phyloP scores from a whole-genome alignment of 2,797 vertebrate genomes.

The Poeciliopsis turneri region DNA sequence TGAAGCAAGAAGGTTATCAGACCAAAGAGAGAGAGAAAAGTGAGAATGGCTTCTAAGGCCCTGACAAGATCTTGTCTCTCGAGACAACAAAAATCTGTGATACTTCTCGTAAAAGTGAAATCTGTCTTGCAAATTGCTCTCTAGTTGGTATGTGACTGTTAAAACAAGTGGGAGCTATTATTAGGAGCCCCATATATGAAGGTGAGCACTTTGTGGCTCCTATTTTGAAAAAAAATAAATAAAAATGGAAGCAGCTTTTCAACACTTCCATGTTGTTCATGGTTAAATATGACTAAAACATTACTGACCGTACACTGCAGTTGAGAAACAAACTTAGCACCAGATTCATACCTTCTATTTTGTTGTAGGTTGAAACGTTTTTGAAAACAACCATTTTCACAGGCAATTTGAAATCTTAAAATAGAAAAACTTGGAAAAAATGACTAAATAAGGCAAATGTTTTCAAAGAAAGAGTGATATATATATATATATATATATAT shows the following conservation, averaged over 20 bases:
- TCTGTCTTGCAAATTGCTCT: background rate
- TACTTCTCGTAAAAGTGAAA: background rate
- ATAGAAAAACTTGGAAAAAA: background rate
- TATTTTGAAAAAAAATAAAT: background rate
- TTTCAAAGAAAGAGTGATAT: background rate
- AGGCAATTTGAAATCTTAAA: background rate
- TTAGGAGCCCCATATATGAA: background rate
- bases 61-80: background rate
- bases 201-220: background rate
- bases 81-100: background rate
- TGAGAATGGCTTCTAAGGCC: background rate
- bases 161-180: background rate
- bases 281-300: background rate
- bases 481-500: background rate
- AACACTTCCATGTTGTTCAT: background rate
- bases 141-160: background rate
- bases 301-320: background rate
- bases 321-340: background rate
- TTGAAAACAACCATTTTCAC: no score
- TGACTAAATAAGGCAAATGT: background rate
- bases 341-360: background rate
- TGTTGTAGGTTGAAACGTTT: background rate
- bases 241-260: background rate
- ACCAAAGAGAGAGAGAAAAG: background rate
- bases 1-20: background rate